Evolutionary conservation across 1,140 invertebrate species (phyloP).

Genomic region (Drosophila baimaii): DNA sequence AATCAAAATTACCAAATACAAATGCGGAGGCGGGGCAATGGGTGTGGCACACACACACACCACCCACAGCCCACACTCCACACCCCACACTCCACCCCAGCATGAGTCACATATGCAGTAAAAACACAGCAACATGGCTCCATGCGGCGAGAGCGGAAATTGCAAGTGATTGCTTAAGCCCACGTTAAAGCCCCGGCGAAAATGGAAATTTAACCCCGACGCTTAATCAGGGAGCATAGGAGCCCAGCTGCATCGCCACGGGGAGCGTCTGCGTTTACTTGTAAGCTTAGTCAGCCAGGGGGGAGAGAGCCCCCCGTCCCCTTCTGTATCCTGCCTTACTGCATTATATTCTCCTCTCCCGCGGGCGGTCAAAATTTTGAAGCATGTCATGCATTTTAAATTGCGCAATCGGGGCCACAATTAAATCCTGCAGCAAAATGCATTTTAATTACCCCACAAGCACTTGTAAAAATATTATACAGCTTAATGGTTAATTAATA

Average conservation of each 20-base stretch:
- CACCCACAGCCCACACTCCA: not conserved
- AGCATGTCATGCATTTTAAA: constrained; percentile 58
- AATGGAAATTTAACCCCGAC: constrained; percentile 65
- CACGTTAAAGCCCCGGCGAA: constrained; percentile 34
- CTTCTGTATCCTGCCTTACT: not conserved
- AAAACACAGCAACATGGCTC: constrained; percentile 25
- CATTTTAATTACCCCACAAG: constrained; percentile 56
- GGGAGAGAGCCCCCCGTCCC: not conserved
- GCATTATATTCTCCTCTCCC: constrained; percentile 1
- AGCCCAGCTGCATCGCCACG: constrained; percentile 17
- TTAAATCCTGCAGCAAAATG: constrained; percentile 45
- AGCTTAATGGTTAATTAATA: not conserved
- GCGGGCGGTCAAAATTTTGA: constrained; percentile 41
- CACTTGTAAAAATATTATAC: not conserved
- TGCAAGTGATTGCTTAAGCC: constrained; percentile 46
- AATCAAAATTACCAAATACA: constrained; percentile 78
- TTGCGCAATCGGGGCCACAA: constrained; percentile 40
- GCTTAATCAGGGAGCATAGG: constrained; percentile 12
- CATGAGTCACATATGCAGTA: constrained; percentile 13
- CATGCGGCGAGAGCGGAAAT: constrained; percentile 17
- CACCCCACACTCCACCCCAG: not conserved
- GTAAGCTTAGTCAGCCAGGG: constrained; percentile 6
- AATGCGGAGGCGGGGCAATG: constrained; percentile 26
- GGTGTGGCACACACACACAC: not conserved
- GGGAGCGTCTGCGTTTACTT: constrained; percentile 14